Percentiles rank a stretch among this genome's conserved stretches.
Conservation (phyloP, 2,113 vertebrate species). For the Nibea albiflora region DNA sequence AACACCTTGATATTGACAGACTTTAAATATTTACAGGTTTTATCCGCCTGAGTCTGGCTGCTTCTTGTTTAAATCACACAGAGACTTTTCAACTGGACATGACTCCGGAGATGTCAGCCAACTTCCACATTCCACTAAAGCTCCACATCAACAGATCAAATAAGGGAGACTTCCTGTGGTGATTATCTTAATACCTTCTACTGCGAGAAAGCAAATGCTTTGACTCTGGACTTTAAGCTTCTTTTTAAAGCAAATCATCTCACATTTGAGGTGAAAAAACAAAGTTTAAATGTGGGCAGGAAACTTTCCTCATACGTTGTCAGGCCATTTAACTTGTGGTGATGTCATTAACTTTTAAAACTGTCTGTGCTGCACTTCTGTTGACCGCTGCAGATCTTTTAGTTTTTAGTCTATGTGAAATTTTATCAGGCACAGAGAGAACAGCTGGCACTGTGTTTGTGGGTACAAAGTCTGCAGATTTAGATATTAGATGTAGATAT, state of each 20-base stretch:
- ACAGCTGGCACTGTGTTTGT: constrained; percentile 1
- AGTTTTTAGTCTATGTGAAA: background rate
- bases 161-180: constrained; percentile 16
- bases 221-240: background rate
- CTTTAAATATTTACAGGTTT: constrained; percentile 33
- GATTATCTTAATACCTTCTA: constrained; percentile 11
- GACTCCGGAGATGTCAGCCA: constrained; percentile 15
- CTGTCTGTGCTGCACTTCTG: background rate
- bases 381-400: background rate
- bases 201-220: constrained; percentile 2
- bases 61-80: constrained; percentile 3
- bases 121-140: constrained; percentile 48
- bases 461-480: background rate
- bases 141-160: constrained; percentile 46
- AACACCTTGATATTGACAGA: background rate
- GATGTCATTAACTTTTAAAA: background rate
- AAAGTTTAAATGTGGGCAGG: background rate
- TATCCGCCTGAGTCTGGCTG: background rate
- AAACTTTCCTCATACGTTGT: background rate
- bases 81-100: constrained; percentile 8
- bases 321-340: background rate
- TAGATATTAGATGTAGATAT: background rate
- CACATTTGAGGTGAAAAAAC: background rate
- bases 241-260: background rate
- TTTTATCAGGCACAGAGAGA: background rate